Evolutionary conservation across 2,888 invertebrate genomes (phyloP).

Genomic region (Opisthograptis luteolata): DNA sequence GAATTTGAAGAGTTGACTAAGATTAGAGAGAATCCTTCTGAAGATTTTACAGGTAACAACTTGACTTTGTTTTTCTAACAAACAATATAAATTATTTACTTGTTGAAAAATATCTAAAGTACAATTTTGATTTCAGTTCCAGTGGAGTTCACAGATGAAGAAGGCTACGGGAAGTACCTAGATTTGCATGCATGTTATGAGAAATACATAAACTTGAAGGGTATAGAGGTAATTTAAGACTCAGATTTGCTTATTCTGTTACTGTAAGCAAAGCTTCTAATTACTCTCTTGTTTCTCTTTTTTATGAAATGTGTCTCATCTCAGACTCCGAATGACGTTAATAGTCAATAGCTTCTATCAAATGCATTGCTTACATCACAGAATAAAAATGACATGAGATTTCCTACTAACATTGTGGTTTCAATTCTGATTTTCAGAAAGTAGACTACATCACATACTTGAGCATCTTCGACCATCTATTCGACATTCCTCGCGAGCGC

Average conservation of each 20-base stretch:
- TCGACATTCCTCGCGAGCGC: constrained; percentile 96
- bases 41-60: constrained; percentile 90
- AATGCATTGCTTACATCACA: no score
- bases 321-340: no score
- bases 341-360: no score
- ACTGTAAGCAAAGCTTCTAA: no score
- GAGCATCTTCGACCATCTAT: constrained; percentile 96
- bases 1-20: constrained; percentile 98
- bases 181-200: constrained; percentile 98
- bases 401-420: no score
- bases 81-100: no score
- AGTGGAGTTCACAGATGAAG: constrained; percentile 99
- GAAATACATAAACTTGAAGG: constrained; percentile 98
- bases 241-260: not conserved
- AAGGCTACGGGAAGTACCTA: constrained; percentile 99
- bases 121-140: constrained; percentile 81
- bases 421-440: constrained; percentile 83
- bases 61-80: no score
- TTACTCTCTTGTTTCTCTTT: no score
- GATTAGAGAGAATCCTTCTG: constrained; percentile 94
- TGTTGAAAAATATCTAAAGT: not conserved
- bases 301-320: no score
- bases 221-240: constrained; percentile 89
- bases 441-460: constrained; percentile 98
- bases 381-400: no score